Evolutionary conservation across 2,113 vertebrate genomes (phyloP).

Genomic region (Platichthys stellatus): DNA sequence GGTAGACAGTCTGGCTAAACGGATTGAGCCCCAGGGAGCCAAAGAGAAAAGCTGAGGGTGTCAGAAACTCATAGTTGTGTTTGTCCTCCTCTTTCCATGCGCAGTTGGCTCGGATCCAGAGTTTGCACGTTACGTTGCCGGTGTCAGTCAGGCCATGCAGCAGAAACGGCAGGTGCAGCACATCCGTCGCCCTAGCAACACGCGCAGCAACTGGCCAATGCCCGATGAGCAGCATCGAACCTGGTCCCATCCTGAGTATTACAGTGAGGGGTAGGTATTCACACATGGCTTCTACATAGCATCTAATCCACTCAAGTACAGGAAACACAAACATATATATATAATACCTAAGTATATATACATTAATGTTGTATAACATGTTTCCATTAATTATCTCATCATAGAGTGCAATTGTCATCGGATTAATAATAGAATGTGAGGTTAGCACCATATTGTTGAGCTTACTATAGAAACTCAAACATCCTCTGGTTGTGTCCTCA

Average conservation of each 20-base stretch:
- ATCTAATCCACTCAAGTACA: not conserved
- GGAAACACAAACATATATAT: not conserved
- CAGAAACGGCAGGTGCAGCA: slow-evolving; percentile 96
- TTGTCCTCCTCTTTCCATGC: slow-evolving; percentile 53
- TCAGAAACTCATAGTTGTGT: slow-evolving; percentile 70
- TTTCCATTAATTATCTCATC: not conserved
- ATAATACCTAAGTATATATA: too few species aligned
- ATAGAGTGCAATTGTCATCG: too few species aligned
- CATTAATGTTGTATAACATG: not conserved
- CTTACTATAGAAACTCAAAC: not conserved
- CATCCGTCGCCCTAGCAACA: slow-evolving; percentile 89
- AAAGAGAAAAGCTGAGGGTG: slow-evolving; percentile 72
- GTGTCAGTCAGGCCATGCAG: slow-evolving; percentile 98
- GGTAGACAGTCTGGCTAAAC: slow-evolving; percentile 63
- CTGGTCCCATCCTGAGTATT: slow-evolving; percentile 96
- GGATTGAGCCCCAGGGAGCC: slow-evolving; percentile 47
- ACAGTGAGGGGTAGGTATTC: slow-evolving; percentile 91
- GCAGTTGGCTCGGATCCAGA: slow-evolving; percentile 98
- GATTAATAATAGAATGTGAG: not conserved
- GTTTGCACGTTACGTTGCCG: slow-evolving; percentile 97
- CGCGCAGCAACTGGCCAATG: slow-evolving; percentile 93
- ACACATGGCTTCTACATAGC: not conserved
- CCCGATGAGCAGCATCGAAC: slow-evolving; percentile 93
- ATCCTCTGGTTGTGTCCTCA: slow-evolving; percentile 69
- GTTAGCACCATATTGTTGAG: not conserved